Evolutionary conservation across 2,797 vertebrate species (phyloP), one percentile per base, ranked within the genome.

Genomic region (Numenius phaeopus): DNA sequence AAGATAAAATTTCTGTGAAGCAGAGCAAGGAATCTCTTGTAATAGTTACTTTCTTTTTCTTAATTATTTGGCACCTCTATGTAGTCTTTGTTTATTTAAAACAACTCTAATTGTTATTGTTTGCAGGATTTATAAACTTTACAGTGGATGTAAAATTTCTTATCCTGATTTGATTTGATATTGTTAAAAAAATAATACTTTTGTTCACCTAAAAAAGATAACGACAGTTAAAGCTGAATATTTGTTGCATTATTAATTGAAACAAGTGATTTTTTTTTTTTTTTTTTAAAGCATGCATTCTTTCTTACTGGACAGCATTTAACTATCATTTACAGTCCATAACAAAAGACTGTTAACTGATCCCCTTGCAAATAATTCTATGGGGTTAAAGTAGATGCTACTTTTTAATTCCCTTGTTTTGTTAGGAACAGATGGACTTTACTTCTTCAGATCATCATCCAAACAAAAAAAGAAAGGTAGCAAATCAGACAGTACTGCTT

Each of bases 391-490:
- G 46, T 78, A 75, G 89, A 66, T 26, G 58, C 65, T 94, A 17
- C 76, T 97, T 97, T 96, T 94, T 89, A 97, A 97, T 97, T 85
- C 87, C 95, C 27, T 97, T 98, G 71, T 98, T 95, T 96, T 97
- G 73, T 95, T 98, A 99, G 99, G 98, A 98, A 97, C 98, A 93
- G 99, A 99, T 78, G 99, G 99, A 96, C 98, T 98, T 49, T 99
- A 99, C 97, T 99, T 99, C 98, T 98, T 99, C 87, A 98, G 98
- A 95, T 99, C 99, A 13, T 99, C 99, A 59, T 98, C 99, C 97
- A 99, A 99, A 99, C 99, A 99, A 91, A 99, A 98, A 98, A 99
- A 98, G 98, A 99, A 98, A 99, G 99, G 99, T 99, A 98, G 98
- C 96, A 96, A 97, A 94, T 84, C 46, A 89, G 89, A 27, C 80